Base-by-base conservation (phyloP, 92 coral and sea anemone genomes). In the Porites divaricata region DNA sequence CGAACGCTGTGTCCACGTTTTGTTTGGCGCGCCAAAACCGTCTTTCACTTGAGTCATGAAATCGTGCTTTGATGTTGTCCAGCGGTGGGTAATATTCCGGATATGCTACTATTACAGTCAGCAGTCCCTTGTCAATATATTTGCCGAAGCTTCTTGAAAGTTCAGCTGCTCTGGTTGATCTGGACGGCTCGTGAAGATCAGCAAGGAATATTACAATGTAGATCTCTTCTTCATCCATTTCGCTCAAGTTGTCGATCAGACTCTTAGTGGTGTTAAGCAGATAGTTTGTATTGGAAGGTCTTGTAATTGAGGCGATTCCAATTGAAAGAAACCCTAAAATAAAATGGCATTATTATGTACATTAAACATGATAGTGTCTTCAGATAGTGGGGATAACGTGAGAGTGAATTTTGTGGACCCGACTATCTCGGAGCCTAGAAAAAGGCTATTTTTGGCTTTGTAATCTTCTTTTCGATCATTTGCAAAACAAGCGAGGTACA, bases 11-110 rank as follows among this genome's bases (percentile, higher is more conserved):
- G 77, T 93, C 96, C 6, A 93, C 75, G 53, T 86, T 86, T 75
- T 90, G 94, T 68, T 93, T 93, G n/a, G 96, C 90, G 24, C 96
- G 89, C 96, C 96, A 93, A 53, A 21, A 70, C 9, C 75, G 84
- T 77, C 96, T 78, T 28, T 75, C 26, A 80, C 77, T 76, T 14
- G 86, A 64, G 73, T 93, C 96, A 12, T 90, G 87, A 82, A 25
- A 93, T 54, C 84, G 83, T 58, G 24, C 51, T 68, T 88, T 90
- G 58, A 93, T 13, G 61, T 90, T 81, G 12, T 25, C 45, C 58
- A 93, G 74, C 51, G 96, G 85, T 2, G 83, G 86, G 63, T 93
- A 93, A 85, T 75, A 93, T 2, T 74, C 87, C 1, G 14, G 66
- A 1, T 92, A 90, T 58, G 94, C 92, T 67, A 85, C 89, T n/a